Conservation (phyloP, 2,888 invertebrate species). For the Macaria notata region DNA sequence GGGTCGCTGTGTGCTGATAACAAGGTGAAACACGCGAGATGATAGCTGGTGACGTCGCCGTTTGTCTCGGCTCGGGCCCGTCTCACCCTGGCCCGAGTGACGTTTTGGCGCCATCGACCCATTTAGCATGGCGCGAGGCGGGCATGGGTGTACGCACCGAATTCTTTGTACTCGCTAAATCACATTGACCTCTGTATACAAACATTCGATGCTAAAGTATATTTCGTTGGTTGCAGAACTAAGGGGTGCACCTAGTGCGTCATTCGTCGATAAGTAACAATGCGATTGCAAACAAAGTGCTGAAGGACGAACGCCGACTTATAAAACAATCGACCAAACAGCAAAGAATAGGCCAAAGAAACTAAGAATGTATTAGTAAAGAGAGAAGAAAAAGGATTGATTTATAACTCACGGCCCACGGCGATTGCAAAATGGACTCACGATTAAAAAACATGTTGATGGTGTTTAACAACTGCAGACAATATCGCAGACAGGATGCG, state of each 20-base stretch:
- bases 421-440: slow-evolving; percentile 79
- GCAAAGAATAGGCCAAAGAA: slow-evolving; percentile 80
- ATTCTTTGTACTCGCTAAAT: slow-evolving; percentile 60
- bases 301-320: slow-evolving; percentile 62
- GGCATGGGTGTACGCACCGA: slow-evolving; percentile 59
- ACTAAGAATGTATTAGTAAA: slow-evolving; percentile 76
- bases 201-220: slow-evolving; percentile 45
- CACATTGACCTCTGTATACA: slow-evolving; percentile 58
- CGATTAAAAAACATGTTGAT: slow-evolving; percentile 70
- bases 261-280: slow-evolving; percentile 76
- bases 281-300: slow-evolving; percentile 72
- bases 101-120: slow-evolving; percentile 82
- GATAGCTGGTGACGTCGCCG: slow-evolving; percentile 38
- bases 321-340: slow-evolving; percentile 60
- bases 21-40: slow-evolving; percentile 33
- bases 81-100: slow-evolving; percentile 60
- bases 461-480: slow-evolving; percentile 71
- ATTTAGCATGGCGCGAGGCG: slow-evolving; percentile 70
- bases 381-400: slow-evolving; percentile 71
- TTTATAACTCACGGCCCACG: slow-evolving; percentile 74
- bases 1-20: slow-evolving; percentile 44
- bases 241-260: slow-evolving; percentile 78
- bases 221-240: slow-evolving; percentile 68
- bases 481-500: slow-evolving; percentile 76
- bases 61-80: slow-evolving; percentile 40